These are phyloP conservation scores for Heliconius hermathena DNA, from an alignment of 1,140 invertebrate genomes.

Conservation along the genomic window DNA sequence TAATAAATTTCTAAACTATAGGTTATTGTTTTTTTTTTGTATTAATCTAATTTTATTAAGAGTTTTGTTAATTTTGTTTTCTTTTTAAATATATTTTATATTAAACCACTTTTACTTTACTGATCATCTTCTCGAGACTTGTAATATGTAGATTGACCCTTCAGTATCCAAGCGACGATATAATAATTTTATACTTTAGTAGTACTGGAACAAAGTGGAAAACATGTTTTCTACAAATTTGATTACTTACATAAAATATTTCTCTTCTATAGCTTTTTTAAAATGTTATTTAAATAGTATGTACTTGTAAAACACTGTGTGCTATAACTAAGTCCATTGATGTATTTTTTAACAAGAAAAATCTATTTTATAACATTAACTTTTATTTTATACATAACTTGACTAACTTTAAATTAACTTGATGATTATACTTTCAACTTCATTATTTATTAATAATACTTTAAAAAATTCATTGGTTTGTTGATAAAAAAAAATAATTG, in stretches of 20 bases:
- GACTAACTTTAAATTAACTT: neutral
- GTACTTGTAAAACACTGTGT: neutral
- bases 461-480: too few relatives aligned
- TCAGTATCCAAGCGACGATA: neutral
- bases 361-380: conserved; percentile 6
- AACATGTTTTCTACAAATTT: neutral
- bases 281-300: neutral
- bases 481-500: too few relatives aligned
- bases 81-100: too few relatives aligned
- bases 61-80: too few relatives aligned
- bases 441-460: neutral
- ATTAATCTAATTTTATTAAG: too few relatives aligned
- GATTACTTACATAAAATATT: neutral
- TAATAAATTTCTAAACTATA: too few relatives aligned
- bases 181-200: neutral
- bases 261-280: neutral
- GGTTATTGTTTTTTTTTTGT: too few relatives aligned
- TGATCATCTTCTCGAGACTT: too few relatives aligned
- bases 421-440: neutral
- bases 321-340: conserved; percentile 5
- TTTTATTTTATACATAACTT: neutral
- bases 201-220: neutral
- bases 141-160: too few relatives aligned
- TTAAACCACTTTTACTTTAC: too few relatives aligned
- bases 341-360: neutral